These are phyloP conservation scores for Hydrophis major DNA, from an alignment of 2,797 vertebrate genomes.

Conservation along the genomic window DNA sequence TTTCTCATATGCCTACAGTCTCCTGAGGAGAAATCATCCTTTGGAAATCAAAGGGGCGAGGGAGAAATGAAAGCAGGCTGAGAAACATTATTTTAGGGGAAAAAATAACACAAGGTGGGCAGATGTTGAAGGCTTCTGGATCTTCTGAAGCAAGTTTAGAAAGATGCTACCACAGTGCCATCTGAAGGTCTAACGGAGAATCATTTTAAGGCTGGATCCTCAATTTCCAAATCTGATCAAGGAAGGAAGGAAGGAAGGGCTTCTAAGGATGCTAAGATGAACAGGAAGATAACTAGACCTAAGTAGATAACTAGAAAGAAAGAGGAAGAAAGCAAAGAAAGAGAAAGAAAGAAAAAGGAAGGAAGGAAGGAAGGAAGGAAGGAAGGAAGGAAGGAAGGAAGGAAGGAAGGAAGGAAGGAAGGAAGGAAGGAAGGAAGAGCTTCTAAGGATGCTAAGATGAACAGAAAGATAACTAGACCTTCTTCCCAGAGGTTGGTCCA, in stretches of 20 bases:
- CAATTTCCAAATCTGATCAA: neutral
- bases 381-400: too few species aligned
- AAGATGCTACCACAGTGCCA: conserved; percentile 41
- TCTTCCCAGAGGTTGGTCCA: neutral
- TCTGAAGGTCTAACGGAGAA: conserved; percentile 22
- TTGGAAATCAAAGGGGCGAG: conserved; percentile 18
- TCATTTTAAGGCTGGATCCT: too few species aligned
- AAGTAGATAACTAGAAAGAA: too few species aligned
- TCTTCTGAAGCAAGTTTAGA: neutral
- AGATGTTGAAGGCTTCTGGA: neutral
- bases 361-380: too few species aligned
- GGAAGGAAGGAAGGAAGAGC: too few species aligned
- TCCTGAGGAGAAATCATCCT: conserved; percentile 63
- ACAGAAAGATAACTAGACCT: neutral
- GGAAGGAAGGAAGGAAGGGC: too few species aligned
- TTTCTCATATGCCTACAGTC: conserved; percentile 54
- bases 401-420: too few species aligned
- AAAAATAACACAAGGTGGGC: conserved; percentile 5
- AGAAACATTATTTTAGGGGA: conserved; percentile 35
- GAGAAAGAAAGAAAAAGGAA: too few species aligned
- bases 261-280: too few species aligned
- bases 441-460: neutral
- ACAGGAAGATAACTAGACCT: too few species aligned
- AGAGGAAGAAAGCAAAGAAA: too few species aligned
- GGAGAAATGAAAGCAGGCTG: conserved; percentile 52